Evolutionary conservation across 1,140 invertebrate genomes (phyloP).

Genomic region (Pogonognathellus flavescens): DNA sequence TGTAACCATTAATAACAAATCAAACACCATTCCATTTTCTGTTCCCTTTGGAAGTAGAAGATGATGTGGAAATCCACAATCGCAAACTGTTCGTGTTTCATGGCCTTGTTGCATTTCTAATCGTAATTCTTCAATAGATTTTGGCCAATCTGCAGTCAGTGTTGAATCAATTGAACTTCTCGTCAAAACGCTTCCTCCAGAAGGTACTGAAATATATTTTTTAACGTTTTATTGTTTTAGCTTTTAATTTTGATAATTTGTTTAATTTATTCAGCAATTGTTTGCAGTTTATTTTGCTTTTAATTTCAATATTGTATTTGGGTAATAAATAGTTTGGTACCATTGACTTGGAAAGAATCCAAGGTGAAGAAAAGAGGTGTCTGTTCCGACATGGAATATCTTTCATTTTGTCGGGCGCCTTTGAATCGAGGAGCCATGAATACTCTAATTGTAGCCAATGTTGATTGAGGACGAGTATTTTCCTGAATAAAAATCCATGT

Average conservation of each 20-base stretch:
- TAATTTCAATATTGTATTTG: no score
- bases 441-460: slow-evolving; percentile 52
- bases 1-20: slow-evolving; percentile 68
- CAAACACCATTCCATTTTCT: slow-evolving; percentile 67
- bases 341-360: slow-evolving; percentile 53
- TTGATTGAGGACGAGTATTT: neutral
- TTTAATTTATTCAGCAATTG: no score
- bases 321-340: slow-evolving; percentile 9
- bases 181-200: slow-evolving; percentile 23
- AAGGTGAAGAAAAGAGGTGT: slow-evolving; percentile 53
- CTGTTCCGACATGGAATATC: slow-evolving; percentile 50
- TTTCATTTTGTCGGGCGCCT: slow-evolving; percentile 46
- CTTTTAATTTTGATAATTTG: no score
- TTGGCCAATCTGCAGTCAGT: slow-evolving; percentile 16
- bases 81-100: neutral
- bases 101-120: neutral
- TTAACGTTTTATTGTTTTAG: no score
- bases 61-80: slow-evolving; percentile 68
- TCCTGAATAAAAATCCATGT: no score
- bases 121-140: neutral
- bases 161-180: slow-evolving; percentile 14
- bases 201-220: neutral
- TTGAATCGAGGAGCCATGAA: slow-evolving; percentile 32
- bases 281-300: no score
- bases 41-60: slow-evolving; percentile 68